These are phyloP conservation scores for Rallus limicola DNA, from an alignment of 2,113 vertebrate genomes.

Conservation along the genomic window DNA sequence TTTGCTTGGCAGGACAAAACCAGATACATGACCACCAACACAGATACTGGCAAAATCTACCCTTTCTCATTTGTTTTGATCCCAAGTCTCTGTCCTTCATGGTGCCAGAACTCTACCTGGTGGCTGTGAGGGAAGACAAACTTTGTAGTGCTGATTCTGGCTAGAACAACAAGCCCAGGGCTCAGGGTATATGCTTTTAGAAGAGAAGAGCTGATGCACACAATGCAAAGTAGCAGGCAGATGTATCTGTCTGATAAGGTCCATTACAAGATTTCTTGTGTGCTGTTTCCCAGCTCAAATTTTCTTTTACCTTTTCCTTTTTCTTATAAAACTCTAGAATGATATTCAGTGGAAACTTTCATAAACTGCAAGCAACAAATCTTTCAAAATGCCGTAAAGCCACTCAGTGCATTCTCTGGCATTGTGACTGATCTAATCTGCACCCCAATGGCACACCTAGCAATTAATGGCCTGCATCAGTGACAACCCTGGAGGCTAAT, in stretches of 20 bases:
- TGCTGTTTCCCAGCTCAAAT: background rate
- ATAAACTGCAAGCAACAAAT: background rate
- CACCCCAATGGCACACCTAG: background rate
- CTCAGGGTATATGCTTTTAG: background rate
- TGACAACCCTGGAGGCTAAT: background rate
- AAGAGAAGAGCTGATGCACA: background rate
- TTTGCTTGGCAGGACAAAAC: background rate
- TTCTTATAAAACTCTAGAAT: background rate
- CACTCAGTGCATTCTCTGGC: background rate
- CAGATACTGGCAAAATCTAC: background rate
- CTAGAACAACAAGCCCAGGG: background rate
- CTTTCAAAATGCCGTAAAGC: background rate
- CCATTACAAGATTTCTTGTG: background rate
- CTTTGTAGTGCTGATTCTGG: background rate
- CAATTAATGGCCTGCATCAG: background rate
- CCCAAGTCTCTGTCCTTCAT: background rate
- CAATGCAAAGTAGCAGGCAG: background rate
- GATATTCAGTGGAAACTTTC: background rate
- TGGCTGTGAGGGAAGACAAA: background rate
- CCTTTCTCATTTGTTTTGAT: background rate
- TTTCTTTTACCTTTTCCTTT: background rate
- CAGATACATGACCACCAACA: background rate
- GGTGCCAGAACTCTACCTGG: background rate
- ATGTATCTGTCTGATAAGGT: background rate
- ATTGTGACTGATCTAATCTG: background rate